Evolutionary conservation across 1,140 invertebrate species (phyloP).

Genomic region (Pogonus chalceus): DNA sequence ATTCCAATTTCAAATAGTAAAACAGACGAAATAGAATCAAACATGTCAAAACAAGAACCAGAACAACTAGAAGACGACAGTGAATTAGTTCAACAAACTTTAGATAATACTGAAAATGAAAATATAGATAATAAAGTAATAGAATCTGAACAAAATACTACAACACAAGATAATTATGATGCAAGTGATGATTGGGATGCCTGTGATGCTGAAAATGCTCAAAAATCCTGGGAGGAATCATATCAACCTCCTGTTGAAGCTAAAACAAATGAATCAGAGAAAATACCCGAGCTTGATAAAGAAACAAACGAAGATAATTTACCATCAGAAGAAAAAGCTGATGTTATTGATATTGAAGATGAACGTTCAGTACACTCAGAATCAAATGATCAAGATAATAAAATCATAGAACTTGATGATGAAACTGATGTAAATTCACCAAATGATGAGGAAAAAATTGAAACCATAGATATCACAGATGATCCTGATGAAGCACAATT

Average conservation of each 20-base stretch:
- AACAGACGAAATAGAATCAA: constrained; percentile 8
- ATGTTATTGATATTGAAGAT: not conserved
- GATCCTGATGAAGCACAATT: not conserved
- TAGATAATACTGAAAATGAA: no score
- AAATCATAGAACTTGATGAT: not conserved
- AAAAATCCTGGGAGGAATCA: not conserved
- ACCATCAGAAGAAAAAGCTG: not conserved
- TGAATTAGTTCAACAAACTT: no score
- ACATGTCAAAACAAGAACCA: not conserved
- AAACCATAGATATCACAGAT: not conserved
- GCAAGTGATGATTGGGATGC: no score
- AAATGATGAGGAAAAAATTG: not conserved
- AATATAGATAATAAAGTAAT: no score
- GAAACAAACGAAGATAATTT: not conserved
- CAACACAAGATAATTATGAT: no score
- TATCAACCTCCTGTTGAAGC: not conserved
- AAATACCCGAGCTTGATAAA: not conserved
- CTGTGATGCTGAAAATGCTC: no score
- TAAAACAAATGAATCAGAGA: not conserved
- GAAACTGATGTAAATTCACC: not conserved
- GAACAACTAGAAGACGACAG: not conserved
- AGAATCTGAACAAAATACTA: no score
- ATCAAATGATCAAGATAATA: not conserved
- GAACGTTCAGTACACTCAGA: not conserved
- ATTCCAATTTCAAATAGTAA: constrained; percentile 9